These are phyloP conservation scores for Erannis defoliaria DNA, from an alignment of 2,888 invertebrate genomes.

Conservation along the genomic window DNA sequence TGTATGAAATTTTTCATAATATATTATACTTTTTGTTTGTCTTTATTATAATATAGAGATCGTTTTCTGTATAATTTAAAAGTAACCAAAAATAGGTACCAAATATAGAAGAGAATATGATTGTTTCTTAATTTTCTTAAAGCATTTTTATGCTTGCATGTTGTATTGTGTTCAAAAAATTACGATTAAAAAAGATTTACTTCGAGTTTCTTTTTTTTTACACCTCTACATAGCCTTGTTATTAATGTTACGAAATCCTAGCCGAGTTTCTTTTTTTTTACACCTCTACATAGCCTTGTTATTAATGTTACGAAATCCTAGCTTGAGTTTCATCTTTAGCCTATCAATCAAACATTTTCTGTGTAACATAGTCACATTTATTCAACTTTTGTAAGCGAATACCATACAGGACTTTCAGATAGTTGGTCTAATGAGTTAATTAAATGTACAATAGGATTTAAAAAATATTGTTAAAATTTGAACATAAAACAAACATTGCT, in stretches of 20 bases:
- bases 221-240: constrained; percentile 1
- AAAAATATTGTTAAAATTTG: background rate
- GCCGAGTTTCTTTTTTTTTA: constrained; percentile 52
- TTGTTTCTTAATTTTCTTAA: constrained; percentile 84
- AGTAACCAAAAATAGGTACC: constrained; percentile 86
- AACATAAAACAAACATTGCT: background rate
- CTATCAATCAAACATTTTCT: background rate
- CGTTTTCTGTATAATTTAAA: constrained; percentile 83
- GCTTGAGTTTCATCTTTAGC: background rate
- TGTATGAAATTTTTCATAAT: constrained; percentile 83
- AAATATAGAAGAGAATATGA: constrained; percentile 84
- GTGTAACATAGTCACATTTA: constrained; percentile 8
- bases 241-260: background rate
- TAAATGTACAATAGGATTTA: background rate
- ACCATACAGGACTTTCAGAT: background rate
- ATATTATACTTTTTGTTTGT: constrained; percentile 85
- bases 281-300: constrained; percentile 1
- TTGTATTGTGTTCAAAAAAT: constrained; percentile 87
- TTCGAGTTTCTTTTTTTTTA: constrained; percentile 54
- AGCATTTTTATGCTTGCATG: constrained; percentile 86
- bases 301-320: background rate
- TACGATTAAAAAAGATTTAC: constrained; percentile 83
- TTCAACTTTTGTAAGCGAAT: constrained; percentile 1
- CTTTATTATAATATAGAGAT: constrained; percentile 75
- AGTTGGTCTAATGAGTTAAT: background rate